A percentile compares a stretch with the other conserved stretches of the same genome.
Conservation (phyloP, 2,888 invertebrate genomes). For the Melanotus villosus region DNA sequence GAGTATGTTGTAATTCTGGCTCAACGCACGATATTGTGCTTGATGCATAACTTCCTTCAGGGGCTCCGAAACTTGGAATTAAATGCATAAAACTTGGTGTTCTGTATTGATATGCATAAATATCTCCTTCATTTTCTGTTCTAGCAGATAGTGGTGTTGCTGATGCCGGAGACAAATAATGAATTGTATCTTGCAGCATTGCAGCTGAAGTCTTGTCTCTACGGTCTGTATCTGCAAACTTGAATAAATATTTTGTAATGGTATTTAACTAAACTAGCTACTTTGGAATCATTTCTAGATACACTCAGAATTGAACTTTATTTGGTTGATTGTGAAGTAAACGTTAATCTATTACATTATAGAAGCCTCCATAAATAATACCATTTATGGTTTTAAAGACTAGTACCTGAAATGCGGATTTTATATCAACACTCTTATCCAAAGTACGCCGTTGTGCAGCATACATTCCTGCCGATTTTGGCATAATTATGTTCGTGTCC, state of each 20-base stretch:
- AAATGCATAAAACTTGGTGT: conserved; percentile 41
- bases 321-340: no score
- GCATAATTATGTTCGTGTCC: background rate
- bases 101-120: conserved; percentile 45
- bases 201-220: background rate
- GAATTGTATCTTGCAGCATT: conserved; percentile 57
- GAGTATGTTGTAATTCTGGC: conserved; percentile 74
- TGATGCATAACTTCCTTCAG: conserved; percentile 23
- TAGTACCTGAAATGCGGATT: no score
- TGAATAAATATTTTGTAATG: no score
- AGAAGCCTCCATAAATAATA: no score
- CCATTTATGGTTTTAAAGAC: no score
- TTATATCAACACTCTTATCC: no score
- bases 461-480: background rate
- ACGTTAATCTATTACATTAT: no score
- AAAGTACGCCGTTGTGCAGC: no score
- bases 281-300: no score
- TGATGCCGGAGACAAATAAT: conserved; percentile 62
- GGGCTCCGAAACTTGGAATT: conserved; percentile 26
- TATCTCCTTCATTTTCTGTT: conserved; percentile 60
- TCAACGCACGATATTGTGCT: conserved; percentile 59
- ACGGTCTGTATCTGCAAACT: no score
- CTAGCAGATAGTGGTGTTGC: conserved; percentile 55
- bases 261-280: no score
- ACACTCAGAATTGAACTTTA: no score